Percentiles rank a stretch among this genome's conserved stretches.
These are phyloP conservation scores for Felis catus DNA, from an alignment of 2,113 vertebrate genomes.

Conservation along the genomic window F.catus_Fca126_mat1.0 CM031415.1:7439501-7440000, in stretches of 20 bases:
- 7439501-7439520: neutral
- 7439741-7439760: neutral
- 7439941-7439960: neutral
- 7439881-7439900: neutral
- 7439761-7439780: neutral
- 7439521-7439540: neutral
- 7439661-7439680: neutral
- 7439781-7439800: neutral
- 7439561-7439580: neutral
- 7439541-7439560: neutral
- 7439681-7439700: neutral
- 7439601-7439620: neutral
- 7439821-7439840: neutral
- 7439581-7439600: neutral
- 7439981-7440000: neutral
- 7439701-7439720: neutral
- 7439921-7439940: no score
- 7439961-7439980: neutral
- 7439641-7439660: neutral
- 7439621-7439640: neutral
- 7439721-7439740: neutral
- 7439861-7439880: neutral
- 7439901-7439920: neutral
- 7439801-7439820: neutral
- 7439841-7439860: neutral